Evolutionary conservation across 1,140 invertebrate species (phyloP), one percentile per base, ranked within the genome.

Genomic region (Meteorus sp.): DNA sequence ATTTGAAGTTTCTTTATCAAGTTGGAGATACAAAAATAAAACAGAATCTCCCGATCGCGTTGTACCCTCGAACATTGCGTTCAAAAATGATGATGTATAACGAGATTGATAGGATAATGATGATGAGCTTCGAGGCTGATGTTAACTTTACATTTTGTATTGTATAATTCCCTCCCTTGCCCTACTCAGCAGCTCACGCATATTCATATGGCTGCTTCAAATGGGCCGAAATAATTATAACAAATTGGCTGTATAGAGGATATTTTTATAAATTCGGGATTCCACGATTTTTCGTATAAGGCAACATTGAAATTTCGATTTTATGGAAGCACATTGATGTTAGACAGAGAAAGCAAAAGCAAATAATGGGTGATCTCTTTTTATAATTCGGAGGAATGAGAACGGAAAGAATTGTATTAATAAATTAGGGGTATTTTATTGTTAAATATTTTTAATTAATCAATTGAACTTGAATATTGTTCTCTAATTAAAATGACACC

Each of bases 371-470:
- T 58, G 56, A 50, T 58, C 56, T 58, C 45, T 58, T 58, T 50
- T 58, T 58, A 43, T 15, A 50, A 52, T 29, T 59, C 5, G n/a
- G 25, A 41, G 23, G 19, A 41, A 27, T 48, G 25, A 22, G 3
- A 37, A 6, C 25, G 19, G 23, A 45, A 43, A 25, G 23, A 33
- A 54, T 44, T 22, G 19, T 8, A 41, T 43, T 50, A 23, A 27
- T 23, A 31, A 41, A 8, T 52, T 29, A 29, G 31, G 17, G 44
- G 44, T 59, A 52, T 52, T 59, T 59, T 23, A 59, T 41, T 52
- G 56, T 61, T 57, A 43, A 57, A 57, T 61, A 53, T 54, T 57
- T 56, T 57, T 61, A 61, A 61, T 61, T 45, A 22, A n/a, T n/a
- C n/a, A 51, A 56, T 60, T 41, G 48, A 51, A 41, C 37, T 60